Base-by-base conservation (phyloP, 2,888 invertebrate species). In the Gasteruption jaculator region DNA sequence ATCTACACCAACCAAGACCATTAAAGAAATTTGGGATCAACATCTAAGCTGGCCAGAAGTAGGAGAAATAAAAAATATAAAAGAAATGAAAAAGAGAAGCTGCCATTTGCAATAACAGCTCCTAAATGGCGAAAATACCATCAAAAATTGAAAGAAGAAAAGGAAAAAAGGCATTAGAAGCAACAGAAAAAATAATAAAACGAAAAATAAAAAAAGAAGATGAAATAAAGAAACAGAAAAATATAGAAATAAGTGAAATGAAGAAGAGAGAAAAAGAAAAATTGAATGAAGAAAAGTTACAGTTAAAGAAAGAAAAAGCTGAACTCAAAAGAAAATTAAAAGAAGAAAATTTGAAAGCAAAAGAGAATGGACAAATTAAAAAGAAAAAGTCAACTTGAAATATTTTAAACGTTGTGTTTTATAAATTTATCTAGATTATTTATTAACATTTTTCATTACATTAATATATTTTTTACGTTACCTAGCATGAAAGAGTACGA, bases 121-220 rank as follows among this genome's bases (percentile, higher is more conserved):
- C n/a, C 27, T 7, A 27, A 27, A 27, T 27, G 27, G 27, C 5
- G 27, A 27, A 14, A 27, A n/a, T n/a, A 27, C 27, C 27, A 27
- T 5, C 5, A 7, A n/a, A 27, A 27, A n/a, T 7, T 7, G 11
- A 27, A n/a, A 27, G 27, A 27, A 27, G 27, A 27, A n/a, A 27
- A 27, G 11, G 27, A 27, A 27, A 27, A 27, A 27, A 27, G 12
- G 12, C 5, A 27, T 7, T 7, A n/a, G n/a, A n/a, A n/a, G n/a
- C n/a, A n/a, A n/a, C n/a, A n/a, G n/a, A n/a, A n/a, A n/a, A n/a
- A n/a, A n/a, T n/a, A n/a, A n/a, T n/a, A n/a, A n/a, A n/a, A n/a
- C n/a, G n/a, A n/a, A n/a, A n/a, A n/a, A n/a, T n/a, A 27, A 27
- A 27, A 27, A 14, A 27, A 27, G 27, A 27, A 27, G n/a, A 5